Conservation (phyloP, 2,888 invertebrate species). For the Meganola albula region DNA sequence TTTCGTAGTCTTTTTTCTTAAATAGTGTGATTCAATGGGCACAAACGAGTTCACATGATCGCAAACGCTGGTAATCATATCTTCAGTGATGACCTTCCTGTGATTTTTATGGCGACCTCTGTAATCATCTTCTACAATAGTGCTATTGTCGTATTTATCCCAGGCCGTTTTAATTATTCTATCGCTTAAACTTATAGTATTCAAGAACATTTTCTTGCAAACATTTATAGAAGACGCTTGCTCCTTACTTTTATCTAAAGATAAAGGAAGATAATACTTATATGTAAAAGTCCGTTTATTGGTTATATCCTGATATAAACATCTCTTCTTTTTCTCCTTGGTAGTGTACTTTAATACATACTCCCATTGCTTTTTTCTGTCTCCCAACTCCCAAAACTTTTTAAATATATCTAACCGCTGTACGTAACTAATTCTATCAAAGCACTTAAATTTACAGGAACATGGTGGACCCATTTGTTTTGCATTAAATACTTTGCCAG, state of each 20-base stretch:
- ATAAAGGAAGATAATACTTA: slow-evolving; percentile 13
- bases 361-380: slow-evolving; percentile 12
- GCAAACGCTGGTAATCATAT: slow-evolving; percentile 15
- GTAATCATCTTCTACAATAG: slow-evolving; percentile 14
- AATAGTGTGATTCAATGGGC: slow-evolving; percentile 21
- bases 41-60: slow-evolving; percentile 17
- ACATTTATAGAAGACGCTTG: slow-evolving; percentile 13
- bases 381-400: slow-evolving; percentile 19
- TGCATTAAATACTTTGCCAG: slow-evolving; percentile 13
- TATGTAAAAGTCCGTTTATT: slow-evolving; percentile 10
- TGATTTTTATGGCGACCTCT: slow-evolving; percentile 16
- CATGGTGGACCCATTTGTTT: slow-evolving; percentile 14
- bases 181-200: slow-evolving; percentile 15
- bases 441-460: slow-evolving; percentile 17
- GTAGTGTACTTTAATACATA: slow-evolving; percentile 7
- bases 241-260: slow-evolving; percentile 9
- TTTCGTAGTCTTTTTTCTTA: slow-evolving; percentile 8
- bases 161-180: slow-evolving; percentile 18
- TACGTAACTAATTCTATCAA: slow-evolving; percentile 7
- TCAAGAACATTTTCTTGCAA: slow-evolving; percentile 12
- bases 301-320: slow-evolving; percentile 10
- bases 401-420: slow-evolving; percentile 16
- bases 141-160: slow-evolving; percentile 19
- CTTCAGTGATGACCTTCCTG: slow-evolving; percentile 11
- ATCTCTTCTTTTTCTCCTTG: slow-evolving; percentile 15